A percentile compares a stretch with the other conserved stretches of the same genome.
These are phyloP conservation scores for Hippotragus niger DNA, from an alignment of 2,113 vertebrate genomes.

Conservation along the genomic window DNA sequence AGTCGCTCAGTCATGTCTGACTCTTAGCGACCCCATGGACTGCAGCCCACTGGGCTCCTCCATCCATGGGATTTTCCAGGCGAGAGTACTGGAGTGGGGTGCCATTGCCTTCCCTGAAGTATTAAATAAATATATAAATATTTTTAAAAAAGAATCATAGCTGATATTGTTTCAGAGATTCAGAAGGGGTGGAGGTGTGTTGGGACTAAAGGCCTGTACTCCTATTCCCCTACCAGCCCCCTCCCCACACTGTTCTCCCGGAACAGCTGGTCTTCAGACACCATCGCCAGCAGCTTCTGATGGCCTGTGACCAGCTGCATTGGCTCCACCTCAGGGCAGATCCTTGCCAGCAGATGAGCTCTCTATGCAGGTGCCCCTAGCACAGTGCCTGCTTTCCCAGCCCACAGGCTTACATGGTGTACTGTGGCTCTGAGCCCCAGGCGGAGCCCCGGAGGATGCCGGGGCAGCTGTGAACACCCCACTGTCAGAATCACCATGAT, in stretches of 20 bases:
- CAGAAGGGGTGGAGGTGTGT: too few species aligned
- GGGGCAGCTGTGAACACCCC: not conserved
- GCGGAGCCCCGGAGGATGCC: not conserved
- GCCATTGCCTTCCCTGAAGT: not conserved
- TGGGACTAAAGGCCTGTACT: not conserved
- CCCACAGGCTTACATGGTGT: not conserved
- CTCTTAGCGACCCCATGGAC: not conserved
- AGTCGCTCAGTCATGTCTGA: accelerated
- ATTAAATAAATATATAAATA: not conserved
- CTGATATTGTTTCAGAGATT: not conserved
- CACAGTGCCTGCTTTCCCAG: not conserved
- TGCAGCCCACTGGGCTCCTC: not conserved
- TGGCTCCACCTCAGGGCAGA: not conserved
- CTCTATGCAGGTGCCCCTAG: not conserved
- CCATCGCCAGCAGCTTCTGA: too few species aligned
- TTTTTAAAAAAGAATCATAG: not conserved
- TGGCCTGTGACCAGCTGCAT: accelerated
- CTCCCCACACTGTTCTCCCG: not conserved
- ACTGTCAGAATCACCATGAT: not conserved
- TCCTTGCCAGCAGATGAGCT: accelerated
- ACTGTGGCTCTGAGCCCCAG: not conserved
- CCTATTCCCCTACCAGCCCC: accelerated
- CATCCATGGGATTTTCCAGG: not conserved
- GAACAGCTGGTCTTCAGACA: not conserved
- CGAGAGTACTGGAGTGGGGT: not conserved